Evolutionary conservation across 2,797 vertebrate species (phyloP), one percentile per base, ranked within the genome.

Genomic region (Peromyscus melanophrys): DNA sequence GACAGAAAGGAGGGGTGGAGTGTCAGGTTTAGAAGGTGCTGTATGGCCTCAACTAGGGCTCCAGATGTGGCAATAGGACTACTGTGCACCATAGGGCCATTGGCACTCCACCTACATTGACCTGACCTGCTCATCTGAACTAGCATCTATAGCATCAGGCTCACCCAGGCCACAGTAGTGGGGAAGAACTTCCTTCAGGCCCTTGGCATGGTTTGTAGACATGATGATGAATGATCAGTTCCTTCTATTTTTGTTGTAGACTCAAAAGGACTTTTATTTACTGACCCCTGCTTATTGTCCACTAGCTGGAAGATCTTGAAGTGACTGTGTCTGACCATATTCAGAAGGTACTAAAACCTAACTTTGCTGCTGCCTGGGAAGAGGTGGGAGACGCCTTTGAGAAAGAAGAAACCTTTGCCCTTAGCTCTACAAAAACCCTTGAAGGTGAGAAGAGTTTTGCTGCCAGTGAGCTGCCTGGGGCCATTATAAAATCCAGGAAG

Each of bases 331-430:
- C 99, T 0, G 99, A 99, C 95, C 99, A 99, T 96, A 99, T 99
- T 95, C 99, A 99, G 98, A 99, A 99, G 96, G 99, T 99, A 63
- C 97, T 99, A 37, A 99, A 99, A 93, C 99, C 99, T 1, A 99
- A 99, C 98, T 99, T 99, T 0, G 99, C 99, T 16, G 99, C 99
- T 9, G 99, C 99, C 0, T 99, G 99, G 99, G 99, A 99, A 16
- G 99, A 99, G 98, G 99, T 99, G 40, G 99, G 99, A 73, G 99
- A 99, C 0, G 98, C 99, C 34, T 99, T 99, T 97, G 99, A 99
- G 98, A 99, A 99, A 90, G 99, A 99, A 67, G 99, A 99, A 98
- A 99, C 99, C 0, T 99, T 99, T 85, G 99, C 99, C 0, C 99
- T 99, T 76, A 99, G 99, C 27, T 99, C 99, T 19, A 99, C 99